Evolutionary conservation across 2,888 invertebrate species (phyloP).

Genomic region (Cremastinae sp.): DNA sequence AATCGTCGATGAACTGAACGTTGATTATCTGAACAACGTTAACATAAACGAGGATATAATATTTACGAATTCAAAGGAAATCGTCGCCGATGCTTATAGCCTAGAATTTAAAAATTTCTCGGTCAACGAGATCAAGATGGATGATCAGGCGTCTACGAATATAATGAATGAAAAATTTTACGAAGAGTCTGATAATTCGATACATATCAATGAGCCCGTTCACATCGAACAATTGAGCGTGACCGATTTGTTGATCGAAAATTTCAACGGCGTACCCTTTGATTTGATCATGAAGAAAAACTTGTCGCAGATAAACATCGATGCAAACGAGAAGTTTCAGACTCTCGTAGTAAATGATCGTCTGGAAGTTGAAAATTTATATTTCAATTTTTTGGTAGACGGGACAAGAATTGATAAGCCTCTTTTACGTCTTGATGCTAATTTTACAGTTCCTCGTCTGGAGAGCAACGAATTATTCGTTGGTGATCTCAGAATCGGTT

Average conservation of each 20-base stretch:
- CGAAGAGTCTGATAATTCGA: constrained; percentile 50
- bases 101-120: constrained; percentile 67
- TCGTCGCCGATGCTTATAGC: constrained; percentile 60
- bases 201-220: constrained; percentile 61
- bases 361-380: constrained; percentile 62
- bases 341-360: constrained; percentile 54
- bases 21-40: constrained; percentile 69
- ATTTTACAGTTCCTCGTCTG: constrained; percentile 40
- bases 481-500: constrained; percentile 3
- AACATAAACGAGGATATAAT: constrained; percentile 67
- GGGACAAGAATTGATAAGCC: not conserved
- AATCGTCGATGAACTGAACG: constrained; percentile 67
- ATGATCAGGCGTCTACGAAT: not conserved
- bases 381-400: constrained; percentile 52
- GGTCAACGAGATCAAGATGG: constrained; percentile 41
- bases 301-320: not conserved
- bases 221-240: constrained; percentile 62
- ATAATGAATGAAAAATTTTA: constrained; percentile 39
- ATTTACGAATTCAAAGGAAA: constrained; percentile 65
- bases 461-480: constrained; percentile 22
- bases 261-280: constrained; percentile 70
- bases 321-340: constrained; percentile 52
- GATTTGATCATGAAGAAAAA: constrained; percentile 61
- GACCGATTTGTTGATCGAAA: constrained; percentile 61
- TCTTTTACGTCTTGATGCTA: constrained; percentile 20